phyloP scores from a whole-genome alignment of 2,888 invertebrate species.

The Neelides folsomi region DNA sequence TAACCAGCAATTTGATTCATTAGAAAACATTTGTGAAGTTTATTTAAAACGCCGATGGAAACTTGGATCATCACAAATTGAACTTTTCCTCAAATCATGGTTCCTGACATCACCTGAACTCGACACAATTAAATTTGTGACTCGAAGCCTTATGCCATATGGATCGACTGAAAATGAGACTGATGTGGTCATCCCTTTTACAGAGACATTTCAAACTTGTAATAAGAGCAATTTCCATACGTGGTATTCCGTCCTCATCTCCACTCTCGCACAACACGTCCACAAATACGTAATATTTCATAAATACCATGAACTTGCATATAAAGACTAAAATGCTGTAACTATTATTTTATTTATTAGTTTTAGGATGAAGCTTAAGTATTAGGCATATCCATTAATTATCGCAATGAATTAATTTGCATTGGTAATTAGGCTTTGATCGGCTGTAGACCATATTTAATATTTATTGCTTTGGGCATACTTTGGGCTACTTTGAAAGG shows the following conservation, averaged over 20 bases:
- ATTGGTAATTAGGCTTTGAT: no score
- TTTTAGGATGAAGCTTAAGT: no score
- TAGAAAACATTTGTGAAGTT: not conserved
- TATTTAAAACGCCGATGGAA: conserved; percentile 21
- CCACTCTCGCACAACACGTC: conserved; percentile 12
- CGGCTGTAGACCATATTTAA: no score
- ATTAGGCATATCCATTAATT: no score
- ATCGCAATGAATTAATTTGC: no score
- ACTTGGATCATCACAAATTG: conserved; percentile 12
- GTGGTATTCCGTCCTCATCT: conserved; percentile 18
- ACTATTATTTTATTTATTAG: no score
- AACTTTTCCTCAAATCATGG: conserved; percentile 18
- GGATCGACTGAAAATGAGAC: not conserved
- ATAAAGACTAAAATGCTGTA: no score
- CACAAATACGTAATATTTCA: conserved; percentile 17
- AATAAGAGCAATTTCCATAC: conserved; percentile 18
- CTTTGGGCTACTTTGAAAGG: no score
- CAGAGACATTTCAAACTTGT: conserved; percentile 11
- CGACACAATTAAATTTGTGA: conserved; percentile 9
- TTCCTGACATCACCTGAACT: conserved; percentile 6
- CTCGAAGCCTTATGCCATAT: not conserved
- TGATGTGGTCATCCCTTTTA: conserved; percentile 3
- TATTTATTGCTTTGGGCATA: no score
- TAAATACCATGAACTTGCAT: no score
- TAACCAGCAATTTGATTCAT: not conserved